phyloP scores from a whole-genome alignment of 2,113 vertebrate genomes.

The Brachyhypopomus occidentalis region DNA sequence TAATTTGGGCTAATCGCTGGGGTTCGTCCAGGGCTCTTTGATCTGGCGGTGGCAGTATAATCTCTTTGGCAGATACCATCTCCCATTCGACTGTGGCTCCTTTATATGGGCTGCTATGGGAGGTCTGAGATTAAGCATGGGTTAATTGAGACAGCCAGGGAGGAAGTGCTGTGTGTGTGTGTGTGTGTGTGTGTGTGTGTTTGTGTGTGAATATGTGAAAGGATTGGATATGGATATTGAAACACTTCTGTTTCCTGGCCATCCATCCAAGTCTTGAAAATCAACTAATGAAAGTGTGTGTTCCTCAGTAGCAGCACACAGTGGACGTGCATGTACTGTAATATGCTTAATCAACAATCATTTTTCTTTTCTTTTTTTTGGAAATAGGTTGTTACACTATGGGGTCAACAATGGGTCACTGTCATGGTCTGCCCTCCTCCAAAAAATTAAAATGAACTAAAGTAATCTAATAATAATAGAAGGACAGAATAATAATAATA shows the following conservation, averaged over 20 bases:
- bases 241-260: constrained; percentile 65
- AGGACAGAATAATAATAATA: constrained; percentile 66
- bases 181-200: constrained; percentile 42
- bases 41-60: constrained; percentile 90
- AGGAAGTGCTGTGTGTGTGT: constrained; percentile 58
- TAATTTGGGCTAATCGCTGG: constrained; percentile 97
- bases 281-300: background rate
- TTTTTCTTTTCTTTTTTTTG: no score
- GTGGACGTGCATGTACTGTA: background rate
- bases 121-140: constrained; percentile 85
- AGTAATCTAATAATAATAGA: constrained; percentile 43
- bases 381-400: background rate
- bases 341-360: no score
- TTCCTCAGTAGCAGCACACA: background rate
- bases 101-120: constrained; percentile 83
- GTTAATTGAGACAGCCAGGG: constrained; percentile 85
- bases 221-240: constrained; percentile 19
- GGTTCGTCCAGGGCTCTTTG: constrained; percentile 94
- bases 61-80: constrained; percentile 94
- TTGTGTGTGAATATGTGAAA: constrained; percentile 31
- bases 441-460: constrained; percentile 16
- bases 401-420: background rate
- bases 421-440: background rate
- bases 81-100: constrained; percentile 81
- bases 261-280: constrained; percentile 59